Evolutionary conservation across 2,797 vertebrate species (phyloP).

Genomic region (Cirrhinus molitorella): DNA sequence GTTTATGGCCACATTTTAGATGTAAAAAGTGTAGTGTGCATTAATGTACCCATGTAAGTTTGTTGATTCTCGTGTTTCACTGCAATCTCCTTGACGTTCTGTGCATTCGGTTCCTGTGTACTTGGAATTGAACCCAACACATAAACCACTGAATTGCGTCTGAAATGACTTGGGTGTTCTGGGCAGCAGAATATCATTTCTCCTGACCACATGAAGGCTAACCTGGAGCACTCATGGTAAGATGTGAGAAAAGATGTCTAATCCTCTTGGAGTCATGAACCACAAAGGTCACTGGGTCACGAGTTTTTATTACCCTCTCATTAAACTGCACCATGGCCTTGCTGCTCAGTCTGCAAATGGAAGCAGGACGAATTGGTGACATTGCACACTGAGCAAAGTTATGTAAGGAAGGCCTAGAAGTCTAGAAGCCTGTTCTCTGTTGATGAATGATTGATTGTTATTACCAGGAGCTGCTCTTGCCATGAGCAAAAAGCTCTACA

Average conservation of each 20-base stretch:
- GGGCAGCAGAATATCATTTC: slow-evolving; percentile 22
- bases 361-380: slow-evolving; percentile 18
- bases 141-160: background rate
- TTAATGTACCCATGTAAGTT: slow-evolving; percentile 9
- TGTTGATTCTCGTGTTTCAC: slow-evolving; percentile 23
- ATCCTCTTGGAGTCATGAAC: slow-evolving; percentile 27
- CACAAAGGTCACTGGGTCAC: slow-evolving; percentile 56
- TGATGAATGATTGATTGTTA: slow-evolving; percentile 22
- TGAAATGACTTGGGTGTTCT: slow-evolving; percentile 42
- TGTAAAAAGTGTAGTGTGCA: background rate
- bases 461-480: slow-evolving; percentile 4
- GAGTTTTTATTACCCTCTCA: slow-evolving; percentile 53
- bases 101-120: background rate
- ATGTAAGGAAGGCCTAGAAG: slow-evolving; percentile 6
- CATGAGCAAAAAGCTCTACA: background rate
- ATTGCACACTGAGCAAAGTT: slow-evolving; percentile 20
- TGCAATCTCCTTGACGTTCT: slow-evolving; percentile 14
- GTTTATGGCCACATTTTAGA: slow-evolving; percentile 11
- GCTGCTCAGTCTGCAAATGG: slow-evolving; percentile 33
- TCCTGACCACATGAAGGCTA: slow-evolving; percentile 39
- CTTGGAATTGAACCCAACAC: slow-evolving; percentile 12
- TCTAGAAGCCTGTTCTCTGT: background rate
- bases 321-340: slow-evolving; percentile 60
- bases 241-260: slow-evolving; percentile 56
- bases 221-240: slow-evolving; percentile 57